These are phyloP conservation scores for Theonella swinhoei DNA, from an alignment of 37 sponge, comb jelly and placozoan genomes.

Conservation along the genomic window DNA sequence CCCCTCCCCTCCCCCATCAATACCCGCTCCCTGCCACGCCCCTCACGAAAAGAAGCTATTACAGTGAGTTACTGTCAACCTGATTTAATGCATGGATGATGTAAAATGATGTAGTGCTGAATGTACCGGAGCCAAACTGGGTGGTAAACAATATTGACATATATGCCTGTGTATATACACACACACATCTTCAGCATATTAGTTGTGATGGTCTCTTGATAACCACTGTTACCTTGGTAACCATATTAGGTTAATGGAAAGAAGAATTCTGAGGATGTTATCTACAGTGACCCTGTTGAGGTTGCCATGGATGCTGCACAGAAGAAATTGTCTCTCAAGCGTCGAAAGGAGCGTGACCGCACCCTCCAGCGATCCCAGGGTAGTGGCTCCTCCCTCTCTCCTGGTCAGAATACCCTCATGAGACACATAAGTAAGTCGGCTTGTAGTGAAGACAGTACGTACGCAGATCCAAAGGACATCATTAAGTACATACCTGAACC, in stretches of 20 bases:
- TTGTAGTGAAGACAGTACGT: background rate
- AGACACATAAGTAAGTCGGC: no score
- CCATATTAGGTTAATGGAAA: no score
- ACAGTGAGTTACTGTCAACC: background rate
- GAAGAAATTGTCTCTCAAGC: background rate
- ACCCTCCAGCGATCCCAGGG: background rate
- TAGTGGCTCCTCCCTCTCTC: background rate
- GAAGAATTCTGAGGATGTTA: background rate
- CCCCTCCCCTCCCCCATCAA: background rate
- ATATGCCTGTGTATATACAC: background rate
- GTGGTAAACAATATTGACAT: background rate
- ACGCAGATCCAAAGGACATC: background rate
- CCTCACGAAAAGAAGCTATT: background rate
- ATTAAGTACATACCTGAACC: no score
- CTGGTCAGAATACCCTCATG: background rate
- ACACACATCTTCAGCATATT: no score
- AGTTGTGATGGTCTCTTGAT: no score
- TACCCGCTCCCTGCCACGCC: background rate
- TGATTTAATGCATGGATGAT: background rate
- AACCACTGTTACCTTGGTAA: no score
- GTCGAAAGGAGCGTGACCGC: background rate
- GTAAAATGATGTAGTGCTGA: background rate
- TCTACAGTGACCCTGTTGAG: slow-evolving; percentile 17
- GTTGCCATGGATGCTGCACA: slow-evolving; percentile 2
- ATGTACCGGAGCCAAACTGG: background rate